These are phyloP conservation scores for Catonia carolina DNA, from an alignment of 2,888 invertebrate genomes.

Conservation along the genomic window DNA sequence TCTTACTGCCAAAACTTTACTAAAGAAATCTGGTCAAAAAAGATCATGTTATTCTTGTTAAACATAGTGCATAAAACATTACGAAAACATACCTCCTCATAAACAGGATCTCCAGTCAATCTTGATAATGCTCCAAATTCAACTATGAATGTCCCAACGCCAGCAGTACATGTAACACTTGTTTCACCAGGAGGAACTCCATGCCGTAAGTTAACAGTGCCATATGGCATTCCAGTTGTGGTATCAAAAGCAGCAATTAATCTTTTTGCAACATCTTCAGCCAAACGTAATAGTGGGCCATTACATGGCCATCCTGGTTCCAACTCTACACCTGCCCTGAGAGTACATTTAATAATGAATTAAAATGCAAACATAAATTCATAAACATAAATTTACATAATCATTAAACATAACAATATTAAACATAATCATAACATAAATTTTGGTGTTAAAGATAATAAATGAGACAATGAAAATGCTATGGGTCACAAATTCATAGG, in stretches of 20 bases:
- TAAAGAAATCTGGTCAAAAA: no score
- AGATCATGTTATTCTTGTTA: no score
- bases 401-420: not conserved
- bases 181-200: conserved; percentile 95
- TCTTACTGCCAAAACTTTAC: no score
- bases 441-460: conserved; percentile 5
- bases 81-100: conserved; percentile 78
- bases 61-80: no score
- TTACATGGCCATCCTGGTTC: conserved; percentile 97
- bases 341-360: no score
- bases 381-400: not conserved
- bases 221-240: conserved; percentile 94
- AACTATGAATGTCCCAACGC: conserved; percentile 92
- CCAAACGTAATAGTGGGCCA: conserved; percentile 85
- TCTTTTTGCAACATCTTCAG: conserved; percentile 90
- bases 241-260: conserved; percentile 87
- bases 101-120: conserved; percentile 88
- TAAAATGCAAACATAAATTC: no score
- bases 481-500: no score
- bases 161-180: conserved; percentile 94
- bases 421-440: not conserved
- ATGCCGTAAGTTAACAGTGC: conserved; percentile 85
- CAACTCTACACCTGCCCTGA: conserved; percentile 65
- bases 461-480: no score
- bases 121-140: conserved; percentile 93